These are phyloP conservation scores for Eupithecia vulgata DNA, from an alignment of 2,888 invertebrate genomes.

Conservation along the genomic window DNA sequence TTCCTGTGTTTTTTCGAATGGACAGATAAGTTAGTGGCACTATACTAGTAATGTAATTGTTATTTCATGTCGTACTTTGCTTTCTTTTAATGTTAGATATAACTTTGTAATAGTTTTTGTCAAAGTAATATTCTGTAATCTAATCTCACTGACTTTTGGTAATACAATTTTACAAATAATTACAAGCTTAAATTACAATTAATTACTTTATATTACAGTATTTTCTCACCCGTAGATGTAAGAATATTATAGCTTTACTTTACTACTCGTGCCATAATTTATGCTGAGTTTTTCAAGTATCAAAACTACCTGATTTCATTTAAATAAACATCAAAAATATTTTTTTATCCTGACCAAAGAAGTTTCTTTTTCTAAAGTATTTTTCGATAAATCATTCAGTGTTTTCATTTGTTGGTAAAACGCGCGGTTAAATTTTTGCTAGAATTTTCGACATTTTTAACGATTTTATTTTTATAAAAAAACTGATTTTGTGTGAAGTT, in stretches of 20 bases:
- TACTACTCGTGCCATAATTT: conserved; percentile 41
- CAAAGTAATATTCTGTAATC: conserved; percentile 11
- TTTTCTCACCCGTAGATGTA: conserved; percentile 38
- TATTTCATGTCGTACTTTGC: neutral
- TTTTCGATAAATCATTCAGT: conserved; percentile 37
- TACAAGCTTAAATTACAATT: conserved; percentile 32
- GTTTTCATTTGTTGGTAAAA: conserved; percentile 13
- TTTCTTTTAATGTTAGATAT: neutral
- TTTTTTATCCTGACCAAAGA: conserved; percentile 36
- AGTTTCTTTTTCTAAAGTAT: conserved; percentile 36
- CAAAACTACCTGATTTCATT: conserved; percentile 13
- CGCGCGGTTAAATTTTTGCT: conserved; percentile 26
- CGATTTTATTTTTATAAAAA: conserved; percentile 21
- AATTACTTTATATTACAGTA: conserved; percentile 28
- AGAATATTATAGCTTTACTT: conserved; percentile 36
- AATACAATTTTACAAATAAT: conserved; percentile 13
- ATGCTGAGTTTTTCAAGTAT: conserved; percentile 25
- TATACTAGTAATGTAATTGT: neutral
- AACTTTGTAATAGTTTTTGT: conserved; percentile 2
- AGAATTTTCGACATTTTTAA: conserved; percentile 15
- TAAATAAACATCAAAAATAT: conserved; percentile 17
- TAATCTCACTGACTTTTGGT: conserved; percentile 20
- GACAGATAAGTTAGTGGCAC: neutral
- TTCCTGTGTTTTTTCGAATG: neutral
- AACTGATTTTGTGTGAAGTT: conserved; percentile 14